Evolutionary conservation across 2,797 vertebrate species (phyloP).

Genomic region (Myotis daubentonii): DNA sequence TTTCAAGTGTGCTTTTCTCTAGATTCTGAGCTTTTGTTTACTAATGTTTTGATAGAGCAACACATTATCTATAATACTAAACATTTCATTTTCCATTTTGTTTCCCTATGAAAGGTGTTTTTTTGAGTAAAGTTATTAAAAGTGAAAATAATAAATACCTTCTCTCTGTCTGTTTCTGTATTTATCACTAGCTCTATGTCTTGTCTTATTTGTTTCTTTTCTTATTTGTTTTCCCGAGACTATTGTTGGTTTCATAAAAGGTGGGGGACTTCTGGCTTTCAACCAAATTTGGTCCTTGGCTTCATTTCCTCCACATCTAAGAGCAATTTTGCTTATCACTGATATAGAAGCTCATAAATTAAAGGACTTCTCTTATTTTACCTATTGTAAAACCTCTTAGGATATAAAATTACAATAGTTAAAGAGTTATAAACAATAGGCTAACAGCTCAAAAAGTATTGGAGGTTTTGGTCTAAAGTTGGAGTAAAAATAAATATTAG

Average conservation of each 20-base stretch:
- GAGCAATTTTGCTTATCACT: neutral
- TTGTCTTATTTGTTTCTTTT: neutral
- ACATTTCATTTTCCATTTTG: neutral
- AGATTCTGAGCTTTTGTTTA: constrained; percentile 11
- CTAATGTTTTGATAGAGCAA: neutral
- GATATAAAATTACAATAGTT: neutral
- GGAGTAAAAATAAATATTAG: neutral
- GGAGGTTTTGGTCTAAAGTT: neutral
- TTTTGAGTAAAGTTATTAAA: neutral
- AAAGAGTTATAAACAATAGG: neutral
- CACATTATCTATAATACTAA: neutral
- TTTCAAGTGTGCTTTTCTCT: constrained; percentile 38
- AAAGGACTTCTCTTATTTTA: neutral
- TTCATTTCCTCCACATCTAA: neutral
- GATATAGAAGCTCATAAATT: neutral
- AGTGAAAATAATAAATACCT: neutral
- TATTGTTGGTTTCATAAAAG: neutral
- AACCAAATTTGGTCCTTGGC: neutral
- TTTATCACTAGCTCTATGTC: neutral
- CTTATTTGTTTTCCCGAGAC: neutral
- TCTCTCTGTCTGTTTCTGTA: neutral
- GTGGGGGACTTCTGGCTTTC: neutral
- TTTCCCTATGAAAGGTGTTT: neutral
- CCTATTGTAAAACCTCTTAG: neutral
- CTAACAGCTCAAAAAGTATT: neutral